phyloP scores from a whole-genome alignment of 37 sponge, comb jelly and placozoan genomes.

The Ephydatia muelleri region DNA sequence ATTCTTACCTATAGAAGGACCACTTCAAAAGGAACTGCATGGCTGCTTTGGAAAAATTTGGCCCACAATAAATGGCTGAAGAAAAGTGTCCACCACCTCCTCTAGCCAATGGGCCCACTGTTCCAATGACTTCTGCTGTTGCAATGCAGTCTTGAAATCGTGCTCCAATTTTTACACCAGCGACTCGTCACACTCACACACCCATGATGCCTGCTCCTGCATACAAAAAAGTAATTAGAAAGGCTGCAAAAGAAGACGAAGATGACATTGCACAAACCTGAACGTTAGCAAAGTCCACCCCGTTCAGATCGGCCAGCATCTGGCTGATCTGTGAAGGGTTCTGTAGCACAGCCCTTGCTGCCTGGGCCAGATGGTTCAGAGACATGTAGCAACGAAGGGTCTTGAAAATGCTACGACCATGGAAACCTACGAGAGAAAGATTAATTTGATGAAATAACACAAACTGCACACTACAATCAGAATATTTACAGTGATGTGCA shows the following conservation, averaged over 20 bases:
- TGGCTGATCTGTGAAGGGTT: constrained; percentile 93
- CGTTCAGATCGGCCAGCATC: constrained; percentile 93
- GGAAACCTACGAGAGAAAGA: constrained; percentile 51
- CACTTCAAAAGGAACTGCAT: constrained; percentile 97
- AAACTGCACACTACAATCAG: no score
- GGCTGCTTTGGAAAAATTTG: constrained; percentile 82
- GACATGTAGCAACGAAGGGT: constrained; percentile 98
- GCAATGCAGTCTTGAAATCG: constrained; percentile 93
- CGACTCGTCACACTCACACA: constrained; percentile 95
- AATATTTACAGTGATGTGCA: no score
- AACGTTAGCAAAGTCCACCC: constrained; percentile 97
- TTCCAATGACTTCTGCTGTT: constrained; percentile 90
- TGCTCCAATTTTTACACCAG: constrained; percentile 81
- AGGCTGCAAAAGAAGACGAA: neutral
- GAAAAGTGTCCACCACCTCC: constrained; percentile 76
- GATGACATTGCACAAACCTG: constrained; percentile 45
- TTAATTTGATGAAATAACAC: no score
- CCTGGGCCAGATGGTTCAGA: constrained; percentile 98
- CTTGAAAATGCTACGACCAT: constrained; percentile 96
- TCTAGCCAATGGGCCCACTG: constrained; percentile 96
- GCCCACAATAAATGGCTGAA: constrained; percentile 65
- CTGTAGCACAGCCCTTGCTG: constrained; percentile 97
- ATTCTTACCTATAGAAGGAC: constrained; percentile 96
- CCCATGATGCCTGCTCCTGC: constrained; percentile 99
- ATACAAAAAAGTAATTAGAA: neutral